Evolutionary conservation across 64 coral and sea anemone species (phyloP), one percentile per base, ranked within the genome.

Genomic region (Porites lutea): DNA sequence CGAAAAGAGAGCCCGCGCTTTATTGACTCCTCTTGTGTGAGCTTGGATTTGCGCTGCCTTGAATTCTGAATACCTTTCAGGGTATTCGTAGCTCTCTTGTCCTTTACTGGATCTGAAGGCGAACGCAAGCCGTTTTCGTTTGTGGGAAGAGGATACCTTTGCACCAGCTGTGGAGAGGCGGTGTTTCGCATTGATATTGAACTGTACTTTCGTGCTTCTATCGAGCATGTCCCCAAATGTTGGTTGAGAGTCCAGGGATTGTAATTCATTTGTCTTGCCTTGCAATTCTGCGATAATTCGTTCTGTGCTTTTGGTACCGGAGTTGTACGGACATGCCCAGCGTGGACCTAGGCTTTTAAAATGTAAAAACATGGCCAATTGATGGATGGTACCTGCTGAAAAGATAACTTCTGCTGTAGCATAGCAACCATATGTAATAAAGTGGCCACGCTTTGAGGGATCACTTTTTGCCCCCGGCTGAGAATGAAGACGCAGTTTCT

Each of bases 151-250:
- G 2, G 10, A 64, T 19, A 94, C 76, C 0, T 82, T 59, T 52
- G 48, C 73, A 61, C 73, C 90, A 46, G 73, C 59, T 44, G 1
- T 8, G 3, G 82, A 48, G n/a, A 92, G 90, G 50, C 82, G 72
- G 12, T 66, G 63, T 57, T 92, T 92, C 2, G 82, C 90, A 86
- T 92, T 92, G 54, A 87, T 50, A 18, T 92, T 92, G 10, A 87
- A 92, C 51, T 93, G 92, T 5, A 93, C 86, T 18, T 72, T 93
- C 1, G 92, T 59, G 55, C 77, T 53, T 76, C 64, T 88, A 15
- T 93, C 75, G 14, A 88, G 86, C 92, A 93, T 93, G 13, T 75
- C 77, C n/a, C 2, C 84, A 93, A 82, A 82, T 9, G 84, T 81
- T 47, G 84, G 65, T 43, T 92, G 90, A 3, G 81, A 63, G 52